Evolutionary conservation across 2,797 vertebrate genomes (phyloP).

Genomic region (Buceros bicornis): DNA sequence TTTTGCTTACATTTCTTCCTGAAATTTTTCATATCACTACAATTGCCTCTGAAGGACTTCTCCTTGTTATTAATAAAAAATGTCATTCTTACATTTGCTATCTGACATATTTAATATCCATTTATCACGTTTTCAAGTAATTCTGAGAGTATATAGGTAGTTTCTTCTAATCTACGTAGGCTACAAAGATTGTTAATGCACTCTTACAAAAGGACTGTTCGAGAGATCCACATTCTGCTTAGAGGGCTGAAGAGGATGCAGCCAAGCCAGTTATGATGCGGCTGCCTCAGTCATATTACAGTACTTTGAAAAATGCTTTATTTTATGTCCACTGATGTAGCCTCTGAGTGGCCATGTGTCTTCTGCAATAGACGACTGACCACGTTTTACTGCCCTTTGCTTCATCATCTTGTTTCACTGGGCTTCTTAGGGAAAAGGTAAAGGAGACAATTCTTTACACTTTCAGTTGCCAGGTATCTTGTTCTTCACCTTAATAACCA

Average conservation of each 20-base stretch:
- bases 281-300: neutral
- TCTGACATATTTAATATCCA: neutral
- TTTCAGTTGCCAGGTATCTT: neutral
- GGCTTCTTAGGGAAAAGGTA: neutral
- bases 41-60: too few species aligned
- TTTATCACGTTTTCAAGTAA: neutral
- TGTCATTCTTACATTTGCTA: neutral
- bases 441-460: neutral
- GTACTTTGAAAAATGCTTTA: neutral
- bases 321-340: neutral
- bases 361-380: neutral
- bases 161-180: neutral
- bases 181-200: neutral
- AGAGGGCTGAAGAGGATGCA: neutral
- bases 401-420: neutral
- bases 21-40: too few species aligned
- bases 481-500: neutral
- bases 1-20: too few species aligned
- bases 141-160: neutral
- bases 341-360: neutral
- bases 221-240: neutral
- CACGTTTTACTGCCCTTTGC: neutral
- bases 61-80: too few species aligned
- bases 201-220: neutral
- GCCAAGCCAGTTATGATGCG: neutral